A percentile compares a stretch with the other conserved stretches of the same genome.
These are phyloP conservation scores for Tipula helvola DNA, from an alignment of 2,888 invertebrate species.

Conservation along the genomic window DNA sequence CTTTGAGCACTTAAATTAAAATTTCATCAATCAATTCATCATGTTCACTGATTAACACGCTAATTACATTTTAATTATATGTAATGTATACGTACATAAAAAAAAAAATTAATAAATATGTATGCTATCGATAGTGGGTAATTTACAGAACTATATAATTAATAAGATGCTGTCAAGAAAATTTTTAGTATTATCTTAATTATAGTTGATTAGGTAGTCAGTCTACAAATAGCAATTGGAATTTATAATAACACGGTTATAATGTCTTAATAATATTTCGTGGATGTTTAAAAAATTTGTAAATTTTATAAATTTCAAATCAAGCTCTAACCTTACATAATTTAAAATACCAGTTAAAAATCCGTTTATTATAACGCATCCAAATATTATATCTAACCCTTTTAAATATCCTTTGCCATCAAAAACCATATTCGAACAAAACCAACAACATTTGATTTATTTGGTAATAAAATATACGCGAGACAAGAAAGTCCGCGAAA, in stretches of 20 bases:
- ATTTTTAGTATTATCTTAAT: not conserved
- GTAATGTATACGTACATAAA: not conserved
- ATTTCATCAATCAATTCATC: not conserved
- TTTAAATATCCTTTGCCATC: not conserved
- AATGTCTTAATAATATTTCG: not conserved
- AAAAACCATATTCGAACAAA: not conserved
- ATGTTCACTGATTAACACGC: not conserved
- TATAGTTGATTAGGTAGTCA: not conserved
- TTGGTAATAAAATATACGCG: not conserved
- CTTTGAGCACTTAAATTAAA: not conserved
- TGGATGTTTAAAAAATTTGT: not conserved
- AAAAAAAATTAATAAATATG: not conserved
- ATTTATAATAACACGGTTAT: not conserved
- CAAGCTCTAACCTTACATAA: not conserved
- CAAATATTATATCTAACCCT: not conserved
- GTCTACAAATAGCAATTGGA: not conserved
- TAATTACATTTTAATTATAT: not conserved
- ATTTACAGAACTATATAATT: not conserved
- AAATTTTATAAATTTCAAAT: not conserved
- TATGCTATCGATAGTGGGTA: not conserved
- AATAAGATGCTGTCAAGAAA: not conserved
- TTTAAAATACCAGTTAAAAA: not conserved
- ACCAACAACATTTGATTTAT: constrained; percentile 4
- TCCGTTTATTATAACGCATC: not conserved
- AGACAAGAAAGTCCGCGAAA: not conserved